phyloP scores from a whole-genome alignment of 1,140 invertebrate species.

The Leucophenga varia region DNA sequence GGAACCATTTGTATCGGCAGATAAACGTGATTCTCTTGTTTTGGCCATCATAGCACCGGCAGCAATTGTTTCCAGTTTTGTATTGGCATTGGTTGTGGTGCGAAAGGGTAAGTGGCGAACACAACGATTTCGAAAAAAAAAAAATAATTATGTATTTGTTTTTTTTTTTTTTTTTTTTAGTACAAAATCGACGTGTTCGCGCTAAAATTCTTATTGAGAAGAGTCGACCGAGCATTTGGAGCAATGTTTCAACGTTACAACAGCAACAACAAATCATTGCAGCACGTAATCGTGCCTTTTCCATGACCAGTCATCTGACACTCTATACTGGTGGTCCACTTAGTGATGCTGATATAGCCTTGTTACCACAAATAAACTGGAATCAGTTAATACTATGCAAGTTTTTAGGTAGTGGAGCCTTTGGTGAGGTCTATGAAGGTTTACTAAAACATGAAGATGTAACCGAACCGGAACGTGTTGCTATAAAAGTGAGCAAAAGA shows the following conservation, averaged over 20 bases:
- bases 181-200: slow-evolving; percentile 35
- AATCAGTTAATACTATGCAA: slow-evolving; percentile 80
- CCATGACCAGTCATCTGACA: slow-evolving; percentile 75
- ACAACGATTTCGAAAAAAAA: neutral
- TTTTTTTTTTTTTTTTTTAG: slow-evolving; percentile 5
- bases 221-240: slow-evolving; percentile 57
- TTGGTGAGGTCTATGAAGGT: slow-evolving; percentile 95
- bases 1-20: slow-evolving; percentile 46
- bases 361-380: slow-evolving; percentile 80
- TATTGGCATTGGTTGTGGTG: slow-evolving; percentile 59
- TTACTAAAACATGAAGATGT: slow-evolving; percentile 68
- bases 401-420: slow-evolving; percentile 93
- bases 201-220: slow-evolving; percentile 49
- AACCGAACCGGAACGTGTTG: slow-evolving; percentile 68
- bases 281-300: slow-evolving; percentile 68
- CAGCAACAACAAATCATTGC: slow-evolving; percentile 65
- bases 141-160: neutral
- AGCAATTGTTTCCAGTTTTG: slow-evolving; percentile 55
- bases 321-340: slow-evolving; percentile 68
- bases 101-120: slow-evolving; percentile 27
- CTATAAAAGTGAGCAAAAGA: slow-evolving; percentile 81
- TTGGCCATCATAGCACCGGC: slow-evolving; percentile 62
- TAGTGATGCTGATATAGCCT: slow-evolving; percentile 67
- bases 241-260: slow-evolving; percentile 85
- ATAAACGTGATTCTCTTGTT: slow-evolving; percentile 57